Percentiles rank a stretch among this genome's conserved stretches.
phyloP scores from a whole-genome alignment of 2,797 vertebrate species.

The Hephaestus fuliginosus region DNA sequence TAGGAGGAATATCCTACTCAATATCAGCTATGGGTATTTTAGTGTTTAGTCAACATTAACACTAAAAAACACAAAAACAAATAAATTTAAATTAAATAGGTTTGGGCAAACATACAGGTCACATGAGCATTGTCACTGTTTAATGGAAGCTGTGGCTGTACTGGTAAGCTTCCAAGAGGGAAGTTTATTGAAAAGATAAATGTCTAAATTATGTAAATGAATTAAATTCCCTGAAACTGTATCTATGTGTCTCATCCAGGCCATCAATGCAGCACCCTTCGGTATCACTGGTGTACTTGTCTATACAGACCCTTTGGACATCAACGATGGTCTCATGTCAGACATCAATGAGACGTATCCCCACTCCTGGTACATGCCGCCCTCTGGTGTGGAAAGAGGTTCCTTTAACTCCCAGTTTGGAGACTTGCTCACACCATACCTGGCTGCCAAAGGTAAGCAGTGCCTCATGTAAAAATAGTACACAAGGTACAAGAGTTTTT shows the following conservation, averaged over 20 bases:
- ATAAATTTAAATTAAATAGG: background rate
- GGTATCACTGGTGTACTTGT: constrained; percentile 89
- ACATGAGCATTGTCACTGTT: background rate
- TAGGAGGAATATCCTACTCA: background rate
- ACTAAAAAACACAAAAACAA: background rate
- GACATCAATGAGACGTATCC: constrained; percentile 89
- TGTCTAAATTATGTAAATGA: background rate
- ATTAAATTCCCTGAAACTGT: too few species aligned
- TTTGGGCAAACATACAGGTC: background rate
- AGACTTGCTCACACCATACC: constrained; percentile 90
- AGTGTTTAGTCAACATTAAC: background rate
- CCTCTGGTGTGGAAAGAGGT: constrained; percentile 91
- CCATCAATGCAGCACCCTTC: constrained; percentile 88
- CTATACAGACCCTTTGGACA: constrained; percentile 92
- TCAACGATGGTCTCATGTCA: constrained; percentile 87
- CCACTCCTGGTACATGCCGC: constrained; percentile 92
- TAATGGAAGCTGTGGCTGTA: background rate
- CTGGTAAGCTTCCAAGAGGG: too few species aligned
- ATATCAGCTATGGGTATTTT: background rate
- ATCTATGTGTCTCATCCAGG: constrained; percentile 75
- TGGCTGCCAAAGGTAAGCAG: constrained; percentile 88
- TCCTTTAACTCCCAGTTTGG: constrained; percentile 84
- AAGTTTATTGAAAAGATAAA: background rate
- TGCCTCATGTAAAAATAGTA: background rate
- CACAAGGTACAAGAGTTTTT: background rate